Evolutionary conservation across 2,113 vertebrate species (phyloP).

Genomic region (Pipra filicauda): DNA sequence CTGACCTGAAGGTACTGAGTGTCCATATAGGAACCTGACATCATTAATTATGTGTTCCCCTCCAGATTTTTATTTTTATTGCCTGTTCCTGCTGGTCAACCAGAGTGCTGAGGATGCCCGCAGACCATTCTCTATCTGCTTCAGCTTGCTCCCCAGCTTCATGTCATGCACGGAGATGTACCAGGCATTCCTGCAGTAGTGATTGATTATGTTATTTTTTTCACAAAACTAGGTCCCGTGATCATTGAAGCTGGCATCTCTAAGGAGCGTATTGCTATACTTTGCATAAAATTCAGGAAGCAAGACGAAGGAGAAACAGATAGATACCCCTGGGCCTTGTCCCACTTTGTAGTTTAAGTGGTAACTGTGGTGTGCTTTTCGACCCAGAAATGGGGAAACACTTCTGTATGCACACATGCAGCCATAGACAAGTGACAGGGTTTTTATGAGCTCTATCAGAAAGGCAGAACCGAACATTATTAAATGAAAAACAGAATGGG

Average conservation of each 20-base stretch:
- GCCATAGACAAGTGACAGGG: not conserved
- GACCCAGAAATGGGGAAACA: not conserved
- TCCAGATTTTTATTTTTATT: not conserved
- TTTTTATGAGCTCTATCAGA: not conserved
- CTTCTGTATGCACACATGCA: not conserved
- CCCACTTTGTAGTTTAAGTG: slow-evolving; percentile 30
- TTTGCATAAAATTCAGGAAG: not conserved
- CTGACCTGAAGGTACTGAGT: not conserved
- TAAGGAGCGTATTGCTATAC: not conserved
- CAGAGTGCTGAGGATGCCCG: not conserved
- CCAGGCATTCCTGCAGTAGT: not conserved
- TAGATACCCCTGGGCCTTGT: slow-evolving; percentile 19
- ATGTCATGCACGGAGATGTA: not conserved
- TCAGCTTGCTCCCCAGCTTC: not conserved
- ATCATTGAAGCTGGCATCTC: not conserved
- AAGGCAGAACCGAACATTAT: not conserved
- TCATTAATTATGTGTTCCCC: not conserved
- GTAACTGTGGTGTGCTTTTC: not conserved
- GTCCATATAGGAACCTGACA: not conserved
- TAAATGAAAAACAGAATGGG: not conserved
- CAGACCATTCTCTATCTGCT: accelerated
- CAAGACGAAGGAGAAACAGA: not conserved
- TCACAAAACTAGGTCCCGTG: not conserved
- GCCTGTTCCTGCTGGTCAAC: not conserved
- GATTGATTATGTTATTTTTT: not conserved